Evolutionary conservation across 2,113 vertebrate species (phyloP), one percentile per base, ranked within the genome.

Genomic region (Mesembrinibis cayennensis): DNA sequence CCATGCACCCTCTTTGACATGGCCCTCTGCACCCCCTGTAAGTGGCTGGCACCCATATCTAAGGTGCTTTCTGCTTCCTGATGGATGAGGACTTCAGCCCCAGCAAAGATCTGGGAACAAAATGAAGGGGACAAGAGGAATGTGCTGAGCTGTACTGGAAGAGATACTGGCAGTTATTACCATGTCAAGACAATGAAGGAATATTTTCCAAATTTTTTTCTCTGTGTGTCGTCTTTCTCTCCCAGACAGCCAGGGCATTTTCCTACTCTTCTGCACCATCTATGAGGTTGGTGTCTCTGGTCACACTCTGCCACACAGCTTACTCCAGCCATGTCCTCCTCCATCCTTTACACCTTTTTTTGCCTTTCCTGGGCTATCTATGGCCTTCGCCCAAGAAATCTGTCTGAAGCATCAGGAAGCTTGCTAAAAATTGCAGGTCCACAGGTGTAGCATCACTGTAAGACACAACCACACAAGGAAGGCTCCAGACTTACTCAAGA

Each of bases 271-370:
- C 27, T 69, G 16, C 6, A n/a, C 22, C 58, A 38, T 21, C n/a
- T 42, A 9, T 2, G 2, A 40, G n/a, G 3, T 18, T 32, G n/a
- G 5, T 52, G 9, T 36, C 26, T 73, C 49, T 1, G 1, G 40
- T 30, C 44, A 50, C 6, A 1, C n/a, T 42, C 45, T 71, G 26
- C 47, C 20, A 83, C 36, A 11, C 0, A 5, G 32, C 36, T 82
- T 56, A 34, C 45, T 40, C 71, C 42, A 42, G 69, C 26, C 36
- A 8, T 3, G 3, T 44, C 38, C 30, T 80, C 14, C 44, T 38
- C 40, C 30, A 40, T 32, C 9, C 23, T 44, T 72, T 27, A 58
- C 15, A 38, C 3, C 3, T 53, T 42, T 55, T 63, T 53, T 89
- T 29, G 2, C 17, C 10, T 92, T 74, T 49, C 38, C 58, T 73